Evolutionary conservation across 2,888 invertebrate species (phyloP).

Genomic region (Agrochola macilenta): DNA sequence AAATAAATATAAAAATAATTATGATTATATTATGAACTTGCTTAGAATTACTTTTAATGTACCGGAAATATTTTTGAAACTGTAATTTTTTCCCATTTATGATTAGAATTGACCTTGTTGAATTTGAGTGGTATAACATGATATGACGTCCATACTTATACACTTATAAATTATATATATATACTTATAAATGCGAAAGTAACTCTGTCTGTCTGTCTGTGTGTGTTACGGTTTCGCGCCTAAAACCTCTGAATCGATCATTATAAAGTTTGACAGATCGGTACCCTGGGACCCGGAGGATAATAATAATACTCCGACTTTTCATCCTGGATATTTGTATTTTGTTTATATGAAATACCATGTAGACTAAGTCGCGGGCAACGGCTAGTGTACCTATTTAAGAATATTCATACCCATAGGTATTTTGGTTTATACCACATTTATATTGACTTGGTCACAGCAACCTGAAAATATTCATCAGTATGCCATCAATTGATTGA

Average conservation of each 20-base stretch:
- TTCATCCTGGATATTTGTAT: background rate
- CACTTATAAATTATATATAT: too few species aligned
- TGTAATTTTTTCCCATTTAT: constrained; percentile 11
- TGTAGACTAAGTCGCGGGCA: too few species aligned
- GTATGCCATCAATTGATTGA: background rate
- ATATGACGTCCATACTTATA: background rate
- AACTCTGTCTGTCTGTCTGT: background rate
- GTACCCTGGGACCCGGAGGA: background rate
- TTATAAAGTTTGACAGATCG: background rate
- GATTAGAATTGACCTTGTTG: background rate
- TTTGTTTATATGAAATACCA: too few species aligned
- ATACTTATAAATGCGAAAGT: background rate
- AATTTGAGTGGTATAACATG: background rate
- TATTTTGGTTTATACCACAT: background rate
- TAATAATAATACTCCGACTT: too few species aligned
- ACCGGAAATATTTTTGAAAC: constrained; percentile 3
- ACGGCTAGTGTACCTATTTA: background rate
- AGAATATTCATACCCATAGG: background rate
- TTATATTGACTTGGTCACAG: too few species aligned
- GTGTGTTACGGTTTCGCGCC: background rate
- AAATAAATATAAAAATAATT: background rate
- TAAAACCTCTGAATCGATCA: background rate
- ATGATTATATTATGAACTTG: too few species aligned
- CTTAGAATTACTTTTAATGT: background rate
- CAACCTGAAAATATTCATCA: background rate